Base-by-base conservation (phyloP, 2,797 vertebrate species). In the Phalloptychus januarius region DNA sequence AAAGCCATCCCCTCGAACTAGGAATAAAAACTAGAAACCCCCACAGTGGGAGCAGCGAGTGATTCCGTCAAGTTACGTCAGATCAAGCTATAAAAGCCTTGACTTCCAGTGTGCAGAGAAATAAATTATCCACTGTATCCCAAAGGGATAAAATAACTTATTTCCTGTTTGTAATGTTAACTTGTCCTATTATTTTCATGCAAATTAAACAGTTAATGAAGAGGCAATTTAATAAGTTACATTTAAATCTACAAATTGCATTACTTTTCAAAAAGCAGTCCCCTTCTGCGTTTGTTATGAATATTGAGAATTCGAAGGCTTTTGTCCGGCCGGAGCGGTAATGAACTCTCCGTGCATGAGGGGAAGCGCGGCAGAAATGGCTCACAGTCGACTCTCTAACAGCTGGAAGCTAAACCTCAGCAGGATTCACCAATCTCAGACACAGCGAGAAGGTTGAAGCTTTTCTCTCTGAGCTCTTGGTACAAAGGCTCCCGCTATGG, bases 351-450 rank as follows among this genome's bases (percentile, higher is more conserved):
- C 63, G 7, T 11, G 58, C 16, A 36, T 65, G 50, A 77, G 75
- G 80, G 79, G 69, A 81, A 46, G 71, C 31, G 63, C 3, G 5
- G 20, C 11, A 18, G 6, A 11, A 76, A 33, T 7, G 11, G 76
- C 4, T 23, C 11, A 20, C 36, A 40, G 10, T 74, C 76, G 72
- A 61, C 54, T 77, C 28, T 48, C 48, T 70, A 72, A 73, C 78
- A 84, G 78, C 52, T 52, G 79, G 61, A 83, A 79, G 84, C 67
- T 25, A 44, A 74, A 71, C 36, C 71, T 72, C 48, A 50, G 36
- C 20, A 36, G 33, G 25, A 42, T 50, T 77, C 67, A 67, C 56
- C 56, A 44, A 45, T 33, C 20, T 45, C 65, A 40, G 25, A 67
- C n/a, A 5, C 31, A 61, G n/a, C 44, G 33, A 44, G 33, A 67